These are phyloP conservation scores for Thalassarche chlororhynchos DNA, from an alignment of 2,113 vertebrate genomes.

Conservation along the genomic window DNA sequence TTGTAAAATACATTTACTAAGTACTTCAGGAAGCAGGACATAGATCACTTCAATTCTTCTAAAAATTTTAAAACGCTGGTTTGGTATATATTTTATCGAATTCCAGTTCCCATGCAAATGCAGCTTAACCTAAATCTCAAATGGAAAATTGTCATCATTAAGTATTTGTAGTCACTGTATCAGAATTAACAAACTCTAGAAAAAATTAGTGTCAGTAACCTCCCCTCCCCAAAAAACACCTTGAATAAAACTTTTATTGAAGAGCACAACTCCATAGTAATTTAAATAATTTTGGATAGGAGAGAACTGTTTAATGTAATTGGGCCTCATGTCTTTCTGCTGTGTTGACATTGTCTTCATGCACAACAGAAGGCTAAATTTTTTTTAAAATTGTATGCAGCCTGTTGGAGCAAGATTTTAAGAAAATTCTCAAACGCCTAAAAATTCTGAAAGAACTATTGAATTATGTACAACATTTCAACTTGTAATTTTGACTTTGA, in stretches of 20 bases:
- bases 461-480: neutral
- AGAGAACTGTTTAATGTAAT: neutral
- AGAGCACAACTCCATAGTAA: neutral
- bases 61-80: neutral
- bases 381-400: neutral
- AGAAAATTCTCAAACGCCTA: neutral
- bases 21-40: neutral
- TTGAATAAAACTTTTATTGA: neutral
- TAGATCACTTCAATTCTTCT: neutral
- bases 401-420: neutral
- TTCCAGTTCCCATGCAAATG: neutral
- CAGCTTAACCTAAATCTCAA: neutral
- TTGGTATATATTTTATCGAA: neutral
- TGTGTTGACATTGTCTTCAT: neutral
- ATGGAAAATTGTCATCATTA: neutral
- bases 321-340: neutral
- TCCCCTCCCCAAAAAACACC: neutral
- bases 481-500: neutral
- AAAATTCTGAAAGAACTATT: neutral
- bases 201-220: neutral
- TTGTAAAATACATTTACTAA: neutral
- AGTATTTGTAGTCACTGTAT: neutral
- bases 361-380: neutral
- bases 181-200: neutral
- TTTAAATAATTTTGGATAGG: neutral